phyloP scores from a whole-genome alignment of 2,797 vertebrate genomes.

The Rhinella marina region DNA sequence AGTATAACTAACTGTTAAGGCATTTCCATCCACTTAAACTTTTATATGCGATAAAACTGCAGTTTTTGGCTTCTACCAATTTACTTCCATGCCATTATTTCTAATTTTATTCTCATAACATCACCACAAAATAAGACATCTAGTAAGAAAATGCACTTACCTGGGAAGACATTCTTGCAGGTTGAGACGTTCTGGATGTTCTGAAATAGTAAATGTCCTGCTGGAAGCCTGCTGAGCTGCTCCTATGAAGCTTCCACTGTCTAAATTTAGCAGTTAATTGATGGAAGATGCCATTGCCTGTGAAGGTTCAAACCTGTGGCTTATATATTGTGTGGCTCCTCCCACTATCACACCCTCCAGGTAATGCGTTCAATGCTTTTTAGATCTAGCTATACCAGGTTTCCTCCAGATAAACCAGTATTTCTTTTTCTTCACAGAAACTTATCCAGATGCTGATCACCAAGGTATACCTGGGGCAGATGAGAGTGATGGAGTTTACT shows the following conservation, averaged over 20 bases:
- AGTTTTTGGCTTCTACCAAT: too few species aligned
- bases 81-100: background rate
- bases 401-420: conserved; percentile 35
- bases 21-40: too few species aligned
- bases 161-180: conserved; percentile 15
- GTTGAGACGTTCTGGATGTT: background rate
- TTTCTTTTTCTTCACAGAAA: background rate
- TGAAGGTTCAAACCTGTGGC: background rate
- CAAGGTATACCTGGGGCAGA: too few species aligned
- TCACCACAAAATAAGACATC: background rate
- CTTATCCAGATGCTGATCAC: conserved; percentile 7
- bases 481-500: background rate
- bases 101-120: background rate
- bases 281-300: background rate
- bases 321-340: conserved; percentile 32
- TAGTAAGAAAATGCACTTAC: background rate
- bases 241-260: background rate
- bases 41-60: too few species aligned
- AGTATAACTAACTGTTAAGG: too few species aligned
- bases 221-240: background rate
- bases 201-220: too few species aligned
- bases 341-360: background rate
- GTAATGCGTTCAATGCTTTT: background rate
- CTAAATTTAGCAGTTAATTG: background rate
- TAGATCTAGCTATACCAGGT: conserved; percentile 34